Percentiles rank a stretch among this genome's conserved stretches.
Evolutionary conservation across 2,888 invertebrate genomes (phyloP).

Genomic region (Netelia inedita): DNA sequence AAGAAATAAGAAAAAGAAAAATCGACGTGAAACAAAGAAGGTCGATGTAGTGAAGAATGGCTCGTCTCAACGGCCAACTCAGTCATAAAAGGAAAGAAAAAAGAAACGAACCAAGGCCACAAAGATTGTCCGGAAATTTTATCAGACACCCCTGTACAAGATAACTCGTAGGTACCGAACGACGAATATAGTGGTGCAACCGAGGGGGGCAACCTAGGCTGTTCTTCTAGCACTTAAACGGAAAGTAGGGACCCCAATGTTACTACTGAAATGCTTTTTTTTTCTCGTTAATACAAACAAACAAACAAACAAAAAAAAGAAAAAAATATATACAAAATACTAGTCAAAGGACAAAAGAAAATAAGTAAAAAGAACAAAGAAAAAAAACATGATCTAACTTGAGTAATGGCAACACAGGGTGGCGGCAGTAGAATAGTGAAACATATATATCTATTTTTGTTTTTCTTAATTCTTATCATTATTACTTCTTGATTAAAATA

Average conservation of each 20-base stretch:
- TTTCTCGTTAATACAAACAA: constrained; percentile 51
- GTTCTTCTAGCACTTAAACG: constrained; percentile 90
- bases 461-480: constrained; percentile 72
- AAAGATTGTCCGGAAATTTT: constrained; percentile 49
- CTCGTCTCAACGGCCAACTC: constrained; percentile 36
- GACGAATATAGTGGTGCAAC: constrained; percentile 83
- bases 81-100: not conserved
- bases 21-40: constrained; percentile 37
- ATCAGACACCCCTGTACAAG: constrained; percentile 76
- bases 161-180: constrained; percentile 61
- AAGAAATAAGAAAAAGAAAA: not conserved
- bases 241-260: constrained; percentile 86
- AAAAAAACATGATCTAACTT: constrained; percentile 73
- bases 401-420: constrained; percentile 81
- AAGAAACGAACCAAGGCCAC: not conserved
- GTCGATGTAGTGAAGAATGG: constrained; percentile 17
- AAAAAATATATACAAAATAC: constrained; percentile 51
- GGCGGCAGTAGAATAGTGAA: constrained; percentile 84
- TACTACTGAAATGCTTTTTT: constrained; percentile 79
- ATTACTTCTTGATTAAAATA: constrained; percentile 69
- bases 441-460: constrained; percentile 64
- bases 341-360: constrained; percentile 40
- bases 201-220: constrained; percentile 87
- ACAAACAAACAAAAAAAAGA: constrained; percentile 57
- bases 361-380: constrained; percentile 55